Conservation (phyloP, 2,797 vertebrate genomes). For the Gallinago stenura region DNA sequence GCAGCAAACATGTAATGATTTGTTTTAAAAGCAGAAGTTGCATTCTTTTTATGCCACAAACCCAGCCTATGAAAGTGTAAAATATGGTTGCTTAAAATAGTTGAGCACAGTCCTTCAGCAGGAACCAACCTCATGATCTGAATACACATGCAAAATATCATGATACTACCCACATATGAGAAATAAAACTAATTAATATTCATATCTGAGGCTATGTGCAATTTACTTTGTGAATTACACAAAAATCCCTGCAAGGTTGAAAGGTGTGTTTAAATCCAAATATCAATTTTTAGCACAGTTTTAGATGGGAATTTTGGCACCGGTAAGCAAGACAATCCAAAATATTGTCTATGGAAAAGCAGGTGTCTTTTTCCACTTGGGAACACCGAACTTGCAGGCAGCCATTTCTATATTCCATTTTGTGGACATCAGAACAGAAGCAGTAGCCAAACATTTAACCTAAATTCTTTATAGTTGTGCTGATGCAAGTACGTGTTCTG, state of each 20-base stretch:
- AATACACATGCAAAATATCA: neutral
- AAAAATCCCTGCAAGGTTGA: neutral
- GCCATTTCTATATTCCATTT: neutral
- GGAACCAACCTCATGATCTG: neutral
- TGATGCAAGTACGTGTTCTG: neutral
- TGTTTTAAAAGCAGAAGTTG: neutral
- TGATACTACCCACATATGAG: neutral
- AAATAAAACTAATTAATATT: neutral
- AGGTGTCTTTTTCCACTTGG: neutral
- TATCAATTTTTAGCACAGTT: neutral
- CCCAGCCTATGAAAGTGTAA: neutral
- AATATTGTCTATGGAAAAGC: neutral
- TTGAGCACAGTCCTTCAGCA: neutral
- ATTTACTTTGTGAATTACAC: neutral
- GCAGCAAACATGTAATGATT: neutral
- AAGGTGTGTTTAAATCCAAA: neutral
- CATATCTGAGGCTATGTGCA: fast-evolving
- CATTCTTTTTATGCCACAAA: neutral
- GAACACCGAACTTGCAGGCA: neutral
- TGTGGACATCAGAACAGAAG: neutral
- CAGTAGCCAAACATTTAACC: neutral
- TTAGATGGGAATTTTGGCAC: neutral
- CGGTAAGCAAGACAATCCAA: neutral
- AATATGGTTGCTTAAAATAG: neutral
- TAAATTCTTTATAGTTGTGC: neutral